phyloP scores from a whole-genome alignment of 2,888 invertebrate genomes.

The Apamea epomidion region DNA sequence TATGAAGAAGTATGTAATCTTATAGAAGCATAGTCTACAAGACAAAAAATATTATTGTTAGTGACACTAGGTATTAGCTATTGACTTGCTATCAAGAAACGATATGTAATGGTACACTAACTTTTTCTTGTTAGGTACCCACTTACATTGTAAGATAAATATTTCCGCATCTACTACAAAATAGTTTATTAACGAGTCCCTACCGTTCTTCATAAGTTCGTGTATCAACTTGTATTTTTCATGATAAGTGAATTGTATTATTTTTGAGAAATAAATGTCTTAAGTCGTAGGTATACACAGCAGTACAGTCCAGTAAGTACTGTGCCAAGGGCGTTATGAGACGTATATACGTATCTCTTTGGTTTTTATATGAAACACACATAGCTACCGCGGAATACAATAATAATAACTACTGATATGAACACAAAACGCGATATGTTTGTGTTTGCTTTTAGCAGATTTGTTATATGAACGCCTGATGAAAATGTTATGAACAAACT shows the following conservation, averaged over 20 bases:
- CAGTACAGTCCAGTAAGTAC: conserved; percentile 19
- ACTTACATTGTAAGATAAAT: background rate
- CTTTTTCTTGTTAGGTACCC: background rate
- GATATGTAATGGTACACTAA: background rate
- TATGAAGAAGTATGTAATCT: background rate
- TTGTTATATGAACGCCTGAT: conserved; percentile 54
- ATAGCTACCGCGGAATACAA: conserved; percentile 17
- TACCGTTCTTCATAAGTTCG: background rate
- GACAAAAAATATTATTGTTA: conserved; percentile 17
- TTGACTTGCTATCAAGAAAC: background rate
- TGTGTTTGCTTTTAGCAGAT: conserved; percentile 13
- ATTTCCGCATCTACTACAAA: background rate
- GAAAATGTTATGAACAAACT: conserved; percentile 32
- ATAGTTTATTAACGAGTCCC: background rate
- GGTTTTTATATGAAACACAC: conserved; percentile 25
- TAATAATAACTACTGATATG: conserved; percentile 38
- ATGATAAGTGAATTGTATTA: background rate
- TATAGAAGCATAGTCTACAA: background rate
- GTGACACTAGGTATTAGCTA: background rate
- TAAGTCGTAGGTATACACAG: background rate
- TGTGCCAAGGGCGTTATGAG: conserved; percentile 31
- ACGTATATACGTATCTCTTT: conserved; percentile 21
- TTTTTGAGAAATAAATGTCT: background rate
- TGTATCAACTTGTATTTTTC: no score
- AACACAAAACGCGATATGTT: conserved; percentile 10